Evolutionary conservation across 2,113 vertebrate genomes (phyloP).

Genomic region (Podarcis muralis): DNA sequence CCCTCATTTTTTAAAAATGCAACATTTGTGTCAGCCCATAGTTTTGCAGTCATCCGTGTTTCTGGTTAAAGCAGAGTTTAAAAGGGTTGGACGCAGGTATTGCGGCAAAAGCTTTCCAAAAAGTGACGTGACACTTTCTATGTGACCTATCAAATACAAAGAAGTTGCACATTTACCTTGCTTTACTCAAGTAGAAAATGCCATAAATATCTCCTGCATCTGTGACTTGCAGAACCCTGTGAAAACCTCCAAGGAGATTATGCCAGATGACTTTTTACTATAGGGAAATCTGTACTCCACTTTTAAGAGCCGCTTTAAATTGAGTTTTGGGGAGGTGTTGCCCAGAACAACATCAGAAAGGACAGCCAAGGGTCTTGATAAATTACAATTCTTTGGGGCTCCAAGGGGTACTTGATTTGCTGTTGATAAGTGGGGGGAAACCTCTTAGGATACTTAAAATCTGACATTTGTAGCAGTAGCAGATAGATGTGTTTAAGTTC

Average conservation of each 20-base stretch:
- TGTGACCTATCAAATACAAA: not conserved
- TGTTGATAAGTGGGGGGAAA: not conserved
- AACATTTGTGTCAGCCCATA: not conserved
- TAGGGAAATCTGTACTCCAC: not conserved
- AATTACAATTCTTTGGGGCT: not conserved
- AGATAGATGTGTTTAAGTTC: not conserved
- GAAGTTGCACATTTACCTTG: not conserved
- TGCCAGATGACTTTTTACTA: not conserved
- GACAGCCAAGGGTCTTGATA: not conserved
- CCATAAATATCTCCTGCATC: not conserved
- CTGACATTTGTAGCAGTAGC: not conserved
- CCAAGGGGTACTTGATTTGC: not conserved
- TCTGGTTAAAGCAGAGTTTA: not conserved
- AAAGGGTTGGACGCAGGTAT: not conserved
- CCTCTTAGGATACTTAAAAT: not conserved
- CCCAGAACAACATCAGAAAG: not conserved
- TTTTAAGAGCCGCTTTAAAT: not conserved
- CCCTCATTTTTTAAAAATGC: not conserved
- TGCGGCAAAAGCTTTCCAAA: not conserved
- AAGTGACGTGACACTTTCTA: not conserved
- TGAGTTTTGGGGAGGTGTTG: not conserved
- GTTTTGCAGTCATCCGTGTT: not conserved
- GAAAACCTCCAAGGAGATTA: not conserved
- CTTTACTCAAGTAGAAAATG: conserved; percentile 2
- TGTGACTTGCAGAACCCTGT: not conserved